phyloP scores from a whole-genome alignment of 2,113 vertebrate genomes.

The Salvelinus namaycush region DNA sequence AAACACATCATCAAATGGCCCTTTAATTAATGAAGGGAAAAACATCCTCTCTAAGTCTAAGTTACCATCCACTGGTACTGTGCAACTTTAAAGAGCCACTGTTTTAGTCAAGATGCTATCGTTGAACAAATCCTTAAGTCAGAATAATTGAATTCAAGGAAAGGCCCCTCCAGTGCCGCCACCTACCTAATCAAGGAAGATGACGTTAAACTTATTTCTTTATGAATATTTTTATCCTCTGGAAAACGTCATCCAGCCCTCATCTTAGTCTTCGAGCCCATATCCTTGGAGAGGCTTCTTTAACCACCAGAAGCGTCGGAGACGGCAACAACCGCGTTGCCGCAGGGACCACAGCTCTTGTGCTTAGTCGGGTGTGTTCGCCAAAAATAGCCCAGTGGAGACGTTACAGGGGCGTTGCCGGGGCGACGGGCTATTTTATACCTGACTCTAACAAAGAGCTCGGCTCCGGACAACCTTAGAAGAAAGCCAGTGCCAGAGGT shows the following conservation, averaged over 20 bases:
- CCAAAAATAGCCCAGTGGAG: neutral
- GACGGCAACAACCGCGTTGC: conserved; percentile 28
- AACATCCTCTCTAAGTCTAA: neutral
- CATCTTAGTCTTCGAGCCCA: too few species aligned
- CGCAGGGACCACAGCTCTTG: conserved; percentile 11
- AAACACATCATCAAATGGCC: neutral
- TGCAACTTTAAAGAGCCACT: neutral
- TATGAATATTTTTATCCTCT: too few species aligned
- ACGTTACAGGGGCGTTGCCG: neutral
- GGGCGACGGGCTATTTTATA: neutral
- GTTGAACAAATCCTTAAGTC: neutral
- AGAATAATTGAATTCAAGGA: neutral
- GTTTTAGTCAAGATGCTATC: neutral
- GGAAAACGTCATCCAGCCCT: too few species aligned
- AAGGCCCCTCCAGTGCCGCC: neutral
- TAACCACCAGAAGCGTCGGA: conserved; percentile 17
- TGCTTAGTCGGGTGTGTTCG: neutral
- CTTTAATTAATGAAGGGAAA: neutral
- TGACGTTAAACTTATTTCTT: too few species aligned
- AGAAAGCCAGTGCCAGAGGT: too few species aligned
- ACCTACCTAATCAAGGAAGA: too few species aligned
- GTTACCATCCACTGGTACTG: neutral
- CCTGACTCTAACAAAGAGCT: too few species aligned
- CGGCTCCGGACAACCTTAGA: too few species aligned
- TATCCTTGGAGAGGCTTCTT: conserved; percentile 20